phyloP scores from a whole-genome alignment of 1,140 invertebrate genomes.

The Solenopsis invicta region DNA sequence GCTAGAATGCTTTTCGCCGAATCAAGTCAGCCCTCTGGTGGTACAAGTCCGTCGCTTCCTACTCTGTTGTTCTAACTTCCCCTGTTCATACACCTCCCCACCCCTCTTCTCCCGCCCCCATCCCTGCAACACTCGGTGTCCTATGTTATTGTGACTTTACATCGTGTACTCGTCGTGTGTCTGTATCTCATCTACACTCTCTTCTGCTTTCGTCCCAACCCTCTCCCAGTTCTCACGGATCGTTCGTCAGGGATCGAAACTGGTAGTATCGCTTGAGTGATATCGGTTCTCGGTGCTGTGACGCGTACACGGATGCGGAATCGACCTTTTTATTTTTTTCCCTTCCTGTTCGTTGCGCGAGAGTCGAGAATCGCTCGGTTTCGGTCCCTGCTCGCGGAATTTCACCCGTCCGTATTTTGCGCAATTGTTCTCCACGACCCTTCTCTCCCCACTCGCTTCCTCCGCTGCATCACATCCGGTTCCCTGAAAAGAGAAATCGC shows the following conservation, averaged over 20 bases:
- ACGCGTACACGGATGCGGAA: too few species aligned
- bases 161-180: slow-evolving; percentile 60
- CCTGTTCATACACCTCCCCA: too few species aligned
- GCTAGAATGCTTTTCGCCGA: not conserved
- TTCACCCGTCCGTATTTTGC: not conserved
- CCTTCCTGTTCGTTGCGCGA: not conserved
- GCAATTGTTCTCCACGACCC: not conserved
- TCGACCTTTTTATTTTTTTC: not conserved
- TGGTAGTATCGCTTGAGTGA: too few species aligned
- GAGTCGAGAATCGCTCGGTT: not conserved
- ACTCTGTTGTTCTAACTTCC: slow-evolving; percentile 16
- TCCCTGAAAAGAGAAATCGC: slow-evolving; percentile 1
- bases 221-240: not conserved
- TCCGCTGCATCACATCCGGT: not conserved
- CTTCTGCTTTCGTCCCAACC: not conserved
- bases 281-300: not conserved
- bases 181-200: slow-evolving; percentile 41
- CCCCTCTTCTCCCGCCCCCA: too few species aligned
- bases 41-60: slow-evolving; percentile 53
- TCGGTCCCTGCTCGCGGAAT: not conserved
- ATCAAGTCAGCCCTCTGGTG: slow-evolving; percentile 41
- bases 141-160: slow-evolving; percentile 50
- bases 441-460: not conserved
- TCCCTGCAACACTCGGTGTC: slow-evolving; percentile 22
- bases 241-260: slow-evolving; percentile 23